Conservation (phyloP, 2,888 invertebrate species). For the Reticulitermes lucifugus region DNA sequence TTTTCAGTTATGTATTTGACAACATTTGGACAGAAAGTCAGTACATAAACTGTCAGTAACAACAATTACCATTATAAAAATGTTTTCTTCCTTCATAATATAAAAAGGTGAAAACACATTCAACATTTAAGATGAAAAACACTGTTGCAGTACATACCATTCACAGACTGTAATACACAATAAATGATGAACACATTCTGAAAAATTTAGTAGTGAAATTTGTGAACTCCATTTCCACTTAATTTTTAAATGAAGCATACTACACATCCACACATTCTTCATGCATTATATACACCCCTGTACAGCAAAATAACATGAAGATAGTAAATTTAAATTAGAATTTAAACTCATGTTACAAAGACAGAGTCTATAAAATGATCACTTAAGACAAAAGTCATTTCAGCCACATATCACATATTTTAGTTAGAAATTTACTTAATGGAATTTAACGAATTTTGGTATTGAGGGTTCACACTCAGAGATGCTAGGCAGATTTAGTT, state of each 20-base stretch:
- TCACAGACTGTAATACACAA: background rate
- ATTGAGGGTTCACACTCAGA: too few species aligned
- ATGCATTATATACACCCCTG: slow-evolving; percentile 7
- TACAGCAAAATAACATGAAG: background rate
- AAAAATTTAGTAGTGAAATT: background rate
- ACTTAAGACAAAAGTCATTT: too few species aligned
- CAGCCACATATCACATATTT: too few species aligned
- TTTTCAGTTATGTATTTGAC: slow-evolving; percentile 3
- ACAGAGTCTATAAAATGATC: too few species aligned
- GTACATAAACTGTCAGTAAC: slow-evolving; percentile 18
- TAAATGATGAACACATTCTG: slow-evolving; percentile 10
- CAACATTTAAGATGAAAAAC: slow-evolving; percentile 32
- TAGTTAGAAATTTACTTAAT: too few species aligned
- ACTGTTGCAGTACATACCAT: background rate
- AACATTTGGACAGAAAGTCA: slow-evolving; percentile 22
- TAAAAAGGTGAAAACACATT: slow-evolving; percentile 36
- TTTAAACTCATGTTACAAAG: background rate
- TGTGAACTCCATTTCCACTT: slow-evolving; percentile 10
- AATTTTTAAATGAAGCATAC: background rate
- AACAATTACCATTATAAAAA: slow-evolving; percentile 41
- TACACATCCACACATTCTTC: background rate
- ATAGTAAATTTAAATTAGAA: background rate
- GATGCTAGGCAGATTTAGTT: too few species aligned
- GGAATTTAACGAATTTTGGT: too few species aligned
- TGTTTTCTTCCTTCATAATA: slow-evolving; percentile 33